Evolutionary conservation across 2,888 invertebrate genomes (phyloP), one percentile per base, ranked within the genome.

Genomic region (Chalcosyrphus nemorum): DNA sequence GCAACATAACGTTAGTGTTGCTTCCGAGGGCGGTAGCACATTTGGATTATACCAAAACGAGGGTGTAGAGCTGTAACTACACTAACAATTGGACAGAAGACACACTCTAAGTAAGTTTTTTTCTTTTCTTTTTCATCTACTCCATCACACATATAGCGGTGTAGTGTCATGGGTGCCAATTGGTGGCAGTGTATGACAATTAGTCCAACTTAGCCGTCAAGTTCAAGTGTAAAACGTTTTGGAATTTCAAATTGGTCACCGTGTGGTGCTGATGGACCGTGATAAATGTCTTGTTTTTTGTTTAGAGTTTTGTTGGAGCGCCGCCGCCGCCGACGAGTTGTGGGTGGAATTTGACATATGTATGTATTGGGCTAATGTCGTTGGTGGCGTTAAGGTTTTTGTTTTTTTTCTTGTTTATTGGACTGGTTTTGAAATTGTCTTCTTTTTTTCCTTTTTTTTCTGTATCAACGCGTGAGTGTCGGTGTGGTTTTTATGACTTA

Each of bases 161-260:
- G 2, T 54, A 38, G 35, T 50, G 54, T 11, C 38, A 52, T 57
- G 75, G 27, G 35, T 68, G 68, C 45, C 74, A 74, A 74, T 45
- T 65, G 38, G 6, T 72, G 38, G 6, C 17, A 57, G 13, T 38
- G 47, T 29, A 50, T 59, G 78, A 66, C 65, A 76, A 71, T 65
- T 76, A 54, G 70, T 19, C 27, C 45, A 68, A 56, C 21, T 54
- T 52, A 41, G 50, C 24, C 71, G 76, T 72, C 66, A 82, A 82
- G 81, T 82, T 82, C 81, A 82, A 82, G 77, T 66, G 66, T 54
- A 47, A 77, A 72, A 61, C 71, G 77, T 77, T 82, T 77, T 66
- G 71, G 71, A 66, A 72, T 77, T 66, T 61, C 24, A 76, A 65
- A 66, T 54, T 66, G 71, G 59, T 59, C 32, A 21, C 17, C 17